phyloP scores from a whole-genome alignment of 1,140 invertebrate species.

The Formica selysi region DNA sequence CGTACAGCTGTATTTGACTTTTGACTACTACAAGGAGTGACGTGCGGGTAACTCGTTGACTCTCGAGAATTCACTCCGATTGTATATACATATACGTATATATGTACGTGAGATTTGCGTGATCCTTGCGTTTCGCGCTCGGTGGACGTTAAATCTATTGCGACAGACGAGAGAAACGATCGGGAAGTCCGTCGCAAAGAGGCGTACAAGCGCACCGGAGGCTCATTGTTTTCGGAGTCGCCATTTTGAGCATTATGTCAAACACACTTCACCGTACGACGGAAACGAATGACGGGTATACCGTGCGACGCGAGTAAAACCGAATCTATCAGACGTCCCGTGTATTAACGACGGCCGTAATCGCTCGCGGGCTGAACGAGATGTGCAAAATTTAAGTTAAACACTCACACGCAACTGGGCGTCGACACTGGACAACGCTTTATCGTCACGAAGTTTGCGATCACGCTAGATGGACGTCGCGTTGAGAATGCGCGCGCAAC shows the following conservation, averaged over 20 bases:
- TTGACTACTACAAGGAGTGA: not conserved
- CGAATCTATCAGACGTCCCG: not conserved
- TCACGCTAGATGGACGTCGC: conserved; percentile 7
- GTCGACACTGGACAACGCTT: conserved; percentile 77
- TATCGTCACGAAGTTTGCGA: conserved; percentile 67
- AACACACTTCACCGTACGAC: conserved; percentile 49
- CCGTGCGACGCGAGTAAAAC: not conserved
- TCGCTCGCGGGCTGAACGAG: conserved; percentile 21
- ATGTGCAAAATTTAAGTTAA: conserved; percentile 69
- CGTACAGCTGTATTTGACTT: not conserved
- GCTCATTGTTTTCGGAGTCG: conserved; percentile 80
- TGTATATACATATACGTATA: not conserved
- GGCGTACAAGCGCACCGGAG: conserved; percentile 61
- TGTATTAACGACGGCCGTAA: not conserved
- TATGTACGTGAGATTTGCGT: not conserved
- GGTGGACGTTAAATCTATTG: not conserved
- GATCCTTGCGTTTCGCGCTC: not conserved
- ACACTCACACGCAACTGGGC: conserved; percentile 83
- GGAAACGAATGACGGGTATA: not conserved
- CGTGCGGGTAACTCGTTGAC: not conserved
- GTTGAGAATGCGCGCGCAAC: not conserved
- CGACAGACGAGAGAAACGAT: not conserved
- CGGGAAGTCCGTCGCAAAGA: conserved; percentile 19
- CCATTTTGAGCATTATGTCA: conserved; percentile 80
- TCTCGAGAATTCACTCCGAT: not conserved